phyloP scores from a whole-genome alignment of 1,140 invertebrate species.

The Aphis craccivora region DNA sequence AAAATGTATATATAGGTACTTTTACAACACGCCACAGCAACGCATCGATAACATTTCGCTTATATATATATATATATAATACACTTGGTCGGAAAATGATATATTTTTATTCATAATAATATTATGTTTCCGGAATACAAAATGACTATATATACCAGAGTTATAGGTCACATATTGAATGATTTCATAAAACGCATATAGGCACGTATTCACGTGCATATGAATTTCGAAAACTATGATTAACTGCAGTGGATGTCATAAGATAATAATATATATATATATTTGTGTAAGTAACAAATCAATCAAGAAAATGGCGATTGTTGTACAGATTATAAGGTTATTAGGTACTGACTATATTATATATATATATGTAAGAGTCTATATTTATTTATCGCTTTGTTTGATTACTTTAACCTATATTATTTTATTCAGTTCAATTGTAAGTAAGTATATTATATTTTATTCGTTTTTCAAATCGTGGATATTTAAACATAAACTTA shows the following conservation, averaged over 20 bases:
- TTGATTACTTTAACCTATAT: no score
- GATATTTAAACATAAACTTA: neutral
- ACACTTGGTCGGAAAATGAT: neutral
- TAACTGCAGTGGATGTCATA: neutral
- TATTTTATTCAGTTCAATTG: neutral
- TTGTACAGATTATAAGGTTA: neutral
- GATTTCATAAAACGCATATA: neutral
- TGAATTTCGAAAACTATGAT: neutral
- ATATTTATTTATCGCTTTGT: neutral
- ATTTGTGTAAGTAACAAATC: neutral
- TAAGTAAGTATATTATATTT: neutral
- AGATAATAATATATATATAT: neutral
- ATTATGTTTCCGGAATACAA: neutral
- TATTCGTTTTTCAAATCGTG: neutral
- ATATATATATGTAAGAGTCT: no score
- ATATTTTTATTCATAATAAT: neutral
- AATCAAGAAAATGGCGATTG: neutral
- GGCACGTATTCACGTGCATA: neutral
- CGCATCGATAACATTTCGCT: neutral
- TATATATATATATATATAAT: neutral
- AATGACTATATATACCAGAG: neutral
- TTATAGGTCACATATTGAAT: neutral
- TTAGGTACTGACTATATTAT: neutral
- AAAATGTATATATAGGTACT: neutral
- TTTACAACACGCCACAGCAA: neutral